A percentile compares a stretch with the other conserved stretches of the same genome.
Evolutionary conservation across 2,797 vertebrate genomes (phyloP).

Genomic region (Melanotaenia nigrans): DNA sequence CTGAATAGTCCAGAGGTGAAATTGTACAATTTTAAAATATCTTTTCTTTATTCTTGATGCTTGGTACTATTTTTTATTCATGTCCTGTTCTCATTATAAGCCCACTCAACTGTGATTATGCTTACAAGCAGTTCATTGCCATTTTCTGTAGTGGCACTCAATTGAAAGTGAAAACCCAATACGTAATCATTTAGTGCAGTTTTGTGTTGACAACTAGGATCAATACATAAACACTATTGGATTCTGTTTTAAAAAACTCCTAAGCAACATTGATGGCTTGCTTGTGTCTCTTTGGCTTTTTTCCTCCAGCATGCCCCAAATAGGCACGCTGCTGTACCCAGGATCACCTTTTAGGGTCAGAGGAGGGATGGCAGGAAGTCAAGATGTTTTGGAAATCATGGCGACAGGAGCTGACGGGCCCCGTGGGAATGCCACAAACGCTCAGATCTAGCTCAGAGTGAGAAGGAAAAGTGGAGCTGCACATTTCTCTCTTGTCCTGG

Average conservation of each 20-base stretch:
- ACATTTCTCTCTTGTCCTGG: conserved; percentile 42
- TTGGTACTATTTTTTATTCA: conserved; percentile 20
- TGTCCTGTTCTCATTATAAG: conserved; percentile 29
- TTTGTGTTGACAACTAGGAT: neutral
- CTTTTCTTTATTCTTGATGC: conserved; percentile 7
- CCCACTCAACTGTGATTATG: conserved; percentile 17
- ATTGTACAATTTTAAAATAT: conserved; percentile 50
- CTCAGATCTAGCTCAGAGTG: conserved; percentile 53
- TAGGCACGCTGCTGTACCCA: conserved; percentile 13
- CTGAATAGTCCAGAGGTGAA: conserved; percentile 19
- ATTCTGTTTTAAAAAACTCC: conserved; percentile 21
- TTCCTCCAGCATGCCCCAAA: conserved; percentile 25
- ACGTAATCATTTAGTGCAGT: conserved; percentile 1
- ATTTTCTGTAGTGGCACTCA: conserved; percentile 9
- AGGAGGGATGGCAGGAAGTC: conserved; percentile 47
- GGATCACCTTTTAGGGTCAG: conserved; percentile 62
- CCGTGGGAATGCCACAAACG: conserved; percentile 51
- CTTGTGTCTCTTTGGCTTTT: conserved; percentile 15
- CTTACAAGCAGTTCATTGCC: conserved; percentile 14
- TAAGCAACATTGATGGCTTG: conserved; percentile 23
- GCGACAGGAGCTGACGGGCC: conserved; percentile 47
- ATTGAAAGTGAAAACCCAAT: conserved; percentile 13
- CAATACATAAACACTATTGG: neutral
- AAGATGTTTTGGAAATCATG: conserved; percentile 56
- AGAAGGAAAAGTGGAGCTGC: conserved; percentile 27